Base-by-base conservation (phyloP, 2,888 invertebrate species). In the Agrilus cyanescens region DNA sequence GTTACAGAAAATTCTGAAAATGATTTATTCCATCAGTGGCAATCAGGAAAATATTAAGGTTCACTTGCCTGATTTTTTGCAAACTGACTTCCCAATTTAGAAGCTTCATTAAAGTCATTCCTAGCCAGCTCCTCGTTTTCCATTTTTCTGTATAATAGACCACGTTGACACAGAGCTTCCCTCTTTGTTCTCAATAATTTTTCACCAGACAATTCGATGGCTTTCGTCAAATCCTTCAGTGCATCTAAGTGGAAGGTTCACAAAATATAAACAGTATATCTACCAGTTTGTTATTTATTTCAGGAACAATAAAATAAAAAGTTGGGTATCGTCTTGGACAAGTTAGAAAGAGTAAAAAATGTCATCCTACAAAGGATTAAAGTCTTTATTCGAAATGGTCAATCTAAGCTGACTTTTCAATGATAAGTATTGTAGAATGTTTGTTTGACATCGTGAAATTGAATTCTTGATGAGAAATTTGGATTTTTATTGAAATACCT, bases 111-210 rank as follows among this genome's bases (percentile, higher is more conserved):
- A 59, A 93, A 93, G 59, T 88, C 87, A 0, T 65, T 62, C 49
- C 76, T 73, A 0, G 94, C 93, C 4, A 73, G 74, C 10, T 83
- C 81, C 14, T 78, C 71, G 13, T 76, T 67, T 10, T 82, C 80
- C 44, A 74, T 69, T 61, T 82, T 79, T 37, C 85, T 74, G 56
- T 80, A 70, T 14, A 96, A 67, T 44, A 89, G 71, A 1, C 85
- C 95, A 25, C 87, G 74, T 62, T 96, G 95, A 53, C 88, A 88
- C 35, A 80, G 73, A 0, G 93, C 88, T 53, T 85, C 82, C 25
- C 85, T 80, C 13, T 80, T 80, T 2, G 76, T 77, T 56, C 70
- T 63, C 35, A 55, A 53, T 43, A 63, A 59, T 29, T 48, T 44
- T 57, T 80, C 77, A 45, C 73, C 71, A 7, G 74, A 75, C 41